Evolutionary conservation across 2,113 vertebrate species (phyloP).

Genomic region (Acinonyx jubatus): DNA sequence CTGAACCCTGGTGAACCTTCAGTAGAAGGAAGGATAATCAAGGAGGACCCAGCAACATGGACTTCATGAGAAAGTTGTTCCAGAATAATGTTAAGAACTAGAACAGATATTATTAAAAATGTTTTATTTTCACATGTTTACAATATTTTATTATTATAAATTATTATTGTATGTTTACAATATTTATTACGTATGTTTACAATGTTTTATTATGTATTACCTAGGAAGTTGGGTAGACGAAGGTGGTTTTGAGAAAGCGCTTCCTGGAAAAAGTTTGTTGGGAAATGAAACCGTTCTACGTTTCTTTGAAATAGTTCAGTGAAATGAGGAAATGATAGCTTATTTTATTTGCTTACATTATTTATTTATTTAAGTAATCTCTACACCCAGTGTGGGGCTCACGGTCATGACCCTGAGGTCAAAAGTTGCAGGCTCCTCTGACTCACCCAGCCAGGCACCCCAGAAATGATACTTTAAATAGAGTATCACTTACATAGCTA

Average conservation of each 20-base stretch:
- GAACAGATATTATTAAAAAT: neutral
- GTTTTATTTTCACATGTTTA: neutral
- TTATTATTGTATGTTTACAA: neutral
- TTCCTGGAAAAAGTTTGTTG: slow-evolving; percentile 19
- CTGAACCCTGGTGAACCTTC: neutral
- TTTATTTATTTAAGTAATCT: too few relatives aligned
- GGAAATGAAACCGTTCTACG: neutral
- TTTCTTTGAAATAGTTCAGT: slow-evolving; percentile 28
- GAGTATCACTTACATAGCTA: neutral
- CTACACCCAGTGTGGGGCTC: too few relatives aligned
- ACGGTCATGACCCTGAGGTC: too few relatives aligned
- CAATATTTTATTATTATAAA: neutral
- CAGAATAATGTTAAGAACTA: neutral
- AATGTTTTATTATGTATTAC: neutral
- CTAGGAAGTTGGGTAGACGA: neutral
- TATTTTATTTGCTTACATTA: neutral
- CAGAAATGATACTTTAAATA: slow-evolving; percentile 27
- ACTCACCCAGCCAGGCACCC: too few relatives aligned
- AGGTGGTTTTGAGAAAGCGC: neutral
- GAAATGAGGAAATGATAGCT: slow-evolving; percentile 19
- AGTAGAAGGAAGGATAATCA: neutral
- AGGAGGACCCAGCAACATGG: neutral
- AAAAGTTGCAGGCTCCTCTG: too few relatives aligned
- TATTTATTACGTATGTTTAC: neutral
- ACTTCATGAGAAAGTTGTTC: neutral